Percentiles rank a stretch among this genome's conserved stretches.
These are phyloP conservation scores for Rhingia campestris DNA, from an alignment of 2,888 invertebrate genomes.

Conservation along the genomic window DNA sequence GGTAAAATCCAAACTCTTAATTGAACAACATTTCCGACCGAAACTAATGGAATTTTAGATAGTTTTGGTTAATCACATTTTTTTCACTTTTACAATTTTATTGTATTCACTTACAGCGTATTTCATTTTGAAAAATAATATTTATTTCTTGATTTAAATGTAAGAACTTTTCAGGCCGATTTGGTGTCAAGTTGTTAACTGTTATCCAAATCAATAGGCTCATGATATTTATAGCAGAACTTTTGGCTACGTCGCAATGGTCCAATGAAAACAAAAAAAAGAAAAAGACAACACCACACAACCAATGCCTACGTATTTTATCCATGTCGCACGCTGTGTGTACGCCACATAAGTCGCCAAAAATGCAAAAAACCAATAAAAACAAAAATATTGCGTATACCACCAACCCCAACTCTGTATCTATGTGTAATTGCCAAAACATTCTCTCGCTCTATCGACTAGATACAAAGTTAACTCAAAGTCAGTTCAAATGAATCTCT, in stretches of 20 bases:
- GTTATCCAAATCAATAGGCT: slow-evolving; percentile 34
- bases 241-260: slow-evolving; percentile 26
- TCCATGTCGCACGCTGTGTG: slow-evolving; percentile 23
- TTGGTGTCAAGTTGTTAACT: slow-evolving; percentile 53
- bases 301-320: slow-evolving; percentile 47
- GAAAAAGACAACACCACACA: slow-evolving; percentile 10
- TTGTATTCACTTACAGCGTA: slow-evolving; percentile 57
- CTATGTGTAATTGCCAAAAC: slow-evolving; percentile 25
- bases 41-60: too few species aligned
- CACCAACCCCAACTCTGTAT: slow-evolving; percentile 1
- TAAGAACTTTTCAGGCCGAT: slow-evolving; percentile 36
- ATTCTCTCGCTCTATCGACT: slow-evolving; percentile 32
- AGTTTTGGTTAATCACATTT: too few species aligned
- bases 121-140: slow-evolving; percentile 50
- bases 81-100: too few species aligned
- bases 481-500: slow-evolving; percentile 53
- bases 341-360: slow-evolving; percentile 49
- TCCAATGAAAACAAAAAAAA: slow-evolving; percentile 7
- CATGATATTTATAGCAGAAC: slow-evolving; percentile 67
- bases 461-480: slow-evolving; percentile 9
- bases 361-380: slow-evolving; percentile 31
- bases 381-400: slow-evolving; percentile 29
- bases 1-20: too few species aligned
- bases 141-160: slow-evolving; percentile 4
- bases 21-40: too few species aligned